Percentiles rank a stretch among this genome's conserved stretches.
Conservation (phyloP, 1,140 invertebrate species). For the Leptinotarsa defecta region DNA sequence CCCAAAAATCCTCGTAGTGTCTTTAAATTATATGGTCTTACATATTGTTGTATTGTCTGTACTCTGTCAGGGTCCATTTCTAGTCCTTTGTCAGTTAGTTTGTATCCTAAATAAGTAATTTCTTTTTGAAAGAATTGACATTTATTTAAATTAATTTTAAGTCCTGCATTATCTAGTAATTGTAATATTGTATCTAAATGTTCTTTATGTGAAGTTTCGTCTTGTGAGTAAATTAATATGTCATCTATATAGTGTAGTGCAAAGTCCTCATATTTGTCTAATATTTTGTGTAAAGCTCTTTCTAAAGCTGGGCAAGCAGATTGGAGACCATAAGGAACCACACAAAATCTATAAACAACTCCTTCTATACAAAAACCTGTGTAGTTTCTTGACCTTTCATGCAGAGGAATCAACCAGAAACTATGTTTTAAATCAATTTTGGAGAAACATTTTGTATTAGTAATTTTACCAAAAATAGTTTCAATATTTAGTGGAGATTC, state of each 20-base stretch:
- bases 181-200: constrained; percentile 43
- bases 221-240: constrained; percentile 52
- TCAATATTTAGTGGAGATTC: constrained; percentile 58
- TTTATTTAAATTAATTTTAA: constrained; percentile 40
- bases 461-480: constrained; percentile 51
- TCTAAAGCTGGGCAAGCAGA: constrained; percentile 57
- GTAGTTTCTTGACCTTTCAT: constrained; percentile 50
- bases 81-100: constrained; percentile 41
- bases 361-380: constrained; percentile 44
- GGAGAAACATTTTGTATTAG: constrained; percentile 36
- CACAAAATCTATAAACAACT: constrained; percentile 56
- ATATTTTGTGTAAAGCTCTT: neutral
- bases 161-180: constrained; percentile 43
- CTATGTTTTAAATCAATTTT: constrained; percentile 42
- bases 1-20: constrained; percentile 40
- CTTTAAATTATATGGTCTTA: constrained; percentile 32
- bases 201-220: constrained; percentile 45
- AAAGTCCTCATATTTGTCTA: constrained; percentile 32
- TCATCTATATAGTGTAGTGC: constrained; percentile 29
- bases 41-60: constrained; percentile 39
- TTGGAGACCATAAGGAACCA: constrained; percentile 57
- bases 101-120: constrained; percentile 47
- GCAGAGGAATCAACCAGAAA: constrained; percentile 44
- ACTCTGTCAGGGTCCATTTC: constrained; percentile 10
- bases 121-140: constrained; percentile 23